A percentile compares a stretch with the other conserved stretches of the same genome.
Evolutionary conservation across 2,888 invertebrate species (phyloP).

Genomic region (Acleris laterana): DNA sequence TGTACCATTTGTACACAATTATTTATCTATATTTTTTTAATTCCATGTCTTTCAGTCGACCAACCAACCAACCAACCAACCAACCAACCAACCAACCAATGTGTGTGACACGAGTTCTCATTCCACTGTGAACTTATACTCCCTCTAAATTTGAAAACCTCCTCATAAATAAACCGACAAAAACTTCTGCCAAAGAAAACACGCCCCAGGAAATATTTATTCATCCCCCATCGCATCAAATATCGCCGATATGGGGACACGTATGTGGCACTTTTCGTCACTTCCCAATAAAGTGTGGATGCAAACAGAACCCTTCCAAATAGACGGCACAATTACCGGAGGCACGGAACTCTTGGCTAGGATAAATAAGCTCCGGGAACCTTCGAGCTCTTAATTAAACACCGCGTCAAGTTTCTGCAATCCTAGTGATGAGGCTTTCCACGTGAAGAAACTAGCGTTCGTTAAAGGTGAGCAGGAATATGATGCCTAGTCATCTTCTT

Average conservation of each 20-base stretch:
- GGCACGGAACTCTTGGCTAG: constrained; percentile 25
- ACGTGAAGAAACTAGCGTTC: not conserved
- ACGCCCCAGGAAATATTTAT: constrained; percentile 21
- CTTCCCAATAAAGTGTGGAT: constrained; percentile 30
- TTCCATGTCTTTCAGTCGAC: too few species aligned
- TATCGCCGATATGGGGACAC: constrained; percentile 18
- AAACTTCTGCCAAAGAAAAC: constrained; percentile 2
- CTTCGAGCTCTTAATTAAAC: constrained; percentile 31
- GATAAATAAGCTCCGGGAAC: constrained; percentile 27
- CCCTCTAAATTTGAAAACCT: not conserved
- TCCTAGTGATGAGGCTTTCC: constrained; percentile 2
- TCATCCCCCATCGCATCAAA: constrained; percentile 23
- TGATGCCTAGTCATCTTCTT: too few species aligned
- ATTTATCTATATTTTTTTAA: too few species aligned
- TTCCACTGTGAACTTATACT: too few species aligned
- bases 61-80: too few species aligned
- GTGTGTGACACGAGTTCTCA: too few species aligned
- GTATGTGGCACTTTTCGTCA: constrained; percentile 32
- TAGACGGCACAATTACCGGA: constrained; percentile 30
- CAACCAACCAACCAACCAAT: too few species aligned
- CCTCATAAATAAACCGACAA: not conserved
- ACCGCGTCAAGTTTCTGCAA: constrained; percentile 27
- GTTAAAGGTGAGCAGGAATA: too few species aligned
- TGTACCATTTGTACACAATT: too few species aligned
- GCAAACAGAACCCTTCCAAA: constrained; percentile 35